Percentiles rank a stretch among this genome's conserved stretches.
phyloP scores from a whole-genome alignment of 1,140 invertebrate genomes.

The Callitettix versicolor region DNA sequence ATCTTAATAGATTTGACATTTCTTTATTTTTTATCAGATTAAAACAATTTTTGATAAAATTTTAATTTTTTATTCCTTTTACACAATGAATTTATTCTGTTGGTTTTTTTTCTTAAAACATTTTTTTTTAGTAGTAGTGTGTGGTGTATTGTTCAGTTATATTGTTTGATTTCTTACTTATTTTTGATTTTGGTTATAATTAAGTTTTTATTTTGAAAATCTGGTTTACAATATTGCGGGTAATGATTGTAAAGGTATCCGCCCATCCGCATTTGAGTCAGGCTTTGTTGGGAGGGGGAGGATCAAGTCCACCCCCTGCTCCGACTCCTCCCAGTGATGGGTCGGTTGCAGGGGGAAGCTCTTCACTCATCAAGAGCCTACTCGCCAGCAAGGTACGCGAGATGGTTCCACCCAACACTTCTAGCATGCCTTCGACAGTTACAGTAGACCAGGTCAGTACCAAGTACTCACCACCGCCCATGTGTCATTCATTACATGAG shows the following conservation, averaged over 20 bases:
- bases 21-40: too few relatives aligned
- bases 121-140: too few relatives aligned
- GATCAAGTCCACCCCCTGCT: slow-evolving; percentile 26
- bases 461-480: slow-evolving; percentile 3
- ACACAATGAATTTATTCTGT: too few relatives aligned
- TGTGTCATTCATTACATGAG: too few relatives aligned
- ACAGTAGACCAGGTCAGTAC: slow-evolving; percentile 11
- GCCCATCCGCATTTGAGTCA: slow-evolving; percentile 50
- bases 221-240: background rate
- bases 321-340: slow-evolving; percentile 13
- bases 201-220: too few relatives aligned
- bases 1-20: too few relatives aligned
- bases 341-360: slow-evolving; percentile 28
- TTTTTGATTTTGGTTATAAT: too few relatives aligned
- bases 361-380: slow-evolving; percentile 73
- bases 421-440: background rate
- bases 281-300: slow-evolving; percentile 41
- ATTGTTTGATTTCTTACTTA: too few relatives aligned
- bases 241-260: slow-evolving; percentile 36
- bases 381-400: slow-evolving; percentile 67
- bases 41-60: too few relatives aligned
- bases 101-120: too few relatives aligned
- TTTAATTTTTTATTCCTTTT: too few relatives aligned
- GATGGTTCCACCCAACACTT: background rate
- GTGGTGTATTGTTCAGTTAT: too few relatives aligned